Base-by-base conservation (phyloP, 1,140 invertebrate genomes). In the Formica exsecta region DNA sequence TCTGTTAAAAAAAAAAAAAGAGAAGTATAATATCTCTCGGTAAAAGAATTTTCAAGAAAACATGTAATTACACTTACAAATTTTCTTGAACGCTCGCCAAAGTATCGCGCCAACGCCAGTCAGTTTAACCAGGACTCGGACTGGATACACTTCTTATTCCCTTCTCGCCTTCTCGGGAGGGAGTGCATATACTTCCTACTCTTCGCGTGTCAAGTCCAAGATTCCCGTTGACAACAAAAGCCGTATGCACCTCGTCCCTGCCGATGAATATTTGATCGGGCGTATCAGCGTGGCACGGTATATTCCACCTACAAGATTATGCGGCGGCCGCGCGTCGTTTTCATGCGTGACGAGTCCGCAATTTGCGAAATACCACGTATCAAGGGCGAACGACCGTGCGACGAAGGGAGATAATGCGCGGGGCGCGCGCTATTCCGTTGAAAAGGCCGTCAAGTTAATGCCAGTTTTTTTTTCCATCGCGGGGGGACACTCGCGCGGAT, bases 241-340 rank as follows among this genome's bases (percentile, higher is more conserved):
- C 57, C 73, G 66, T 84, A 71, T 86, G 77, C 87, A 65, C 79
- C 65, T 36, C 76, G 77, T 74, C 59, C 54, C 51, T 54, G 51
- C 80, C 88, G 74, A 89, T 90, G 85, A 90, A 90, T 90, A 90
- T 84, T 90, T 87, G 89, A 90, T 90, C 65, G 54, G n/a, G 71
- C 25, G 89, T 81, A 77, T 90, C 89, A 90, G 59, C 89, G 75
- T 76, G 71, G 41, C 70, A 68, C 74, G 74, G 59, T 64, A 59
- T 38, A 89, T 80, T 88, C 88, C 90, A 86, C 90, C 90, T 89
- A 91, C 75, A 86, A 91, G 85, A 91, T 91, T 91, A 91, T 76
- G 87, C 83, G 81, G 80, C 87, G 66, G 51, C 81, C 76, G 81
- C 88, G 89, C 88, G 89, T 81, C 75, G 48, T 77, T 90, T 90